Evolutionary conservation across 1,140 invertebrate species (phyloP), one percentile per base, ranked within the genome.

Genomic region (Luehdorfia chinensis): DNA sequence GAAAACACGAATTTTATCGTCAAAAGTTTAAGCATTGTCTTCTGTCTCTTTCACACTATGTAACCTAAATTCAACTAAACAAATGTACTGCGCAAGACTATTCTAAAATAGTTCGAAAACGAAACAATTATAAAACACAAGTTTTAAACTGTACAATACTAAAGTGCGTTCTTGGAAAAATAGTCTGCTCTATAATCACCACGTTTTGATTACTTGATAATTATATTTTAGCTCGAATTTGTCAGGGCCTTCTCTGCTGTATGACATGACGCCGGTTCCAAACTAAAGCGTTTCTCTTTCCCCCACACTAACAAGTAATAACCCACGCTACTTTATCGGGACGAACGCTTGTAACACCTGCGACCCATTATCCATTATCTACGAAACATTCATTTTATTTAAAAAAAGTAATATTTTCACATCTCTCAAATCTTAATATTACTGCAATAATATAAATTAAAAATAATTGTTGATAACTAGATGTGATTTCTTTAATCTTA

Each of bases 231-330:
- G 36, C 36, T 73, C 63, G 66, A 52, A 36, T 50, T 55, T 76
- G 78, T 66, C 55, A 73, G 21, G 50, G 66, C 9, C 83, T 75
- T 70, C 65, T 71, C 46, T 59, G 69, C 81, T 62, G 74, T 85
- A 84, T 52, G 64, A 11, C 56, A 84, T 52, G 59, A 11, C 59
- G 60, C 63, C 66, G 66, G 70, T 64, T 61, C 64, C 58, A 4
- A 55, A 57, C 51, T 47, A 50, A 52, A 63, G 44, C 58, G 47
- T 47, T 54, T 67, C 63, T 74, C 69, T 74, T 71, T 75, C 68
- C 60, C 67, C 57, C 68, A 52, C 62, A 21, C 47, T 43, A 60
- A 52, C 58, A 27, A 66, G 58, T 68, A 77, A 75, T 80, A 74
- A 80, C 72, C 75, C 76, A 80, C 76, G 72, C 75, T 68, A 70